Conservation (phyloP, 2,113 vertebrate species). For the Astur gentilis region DNA sequence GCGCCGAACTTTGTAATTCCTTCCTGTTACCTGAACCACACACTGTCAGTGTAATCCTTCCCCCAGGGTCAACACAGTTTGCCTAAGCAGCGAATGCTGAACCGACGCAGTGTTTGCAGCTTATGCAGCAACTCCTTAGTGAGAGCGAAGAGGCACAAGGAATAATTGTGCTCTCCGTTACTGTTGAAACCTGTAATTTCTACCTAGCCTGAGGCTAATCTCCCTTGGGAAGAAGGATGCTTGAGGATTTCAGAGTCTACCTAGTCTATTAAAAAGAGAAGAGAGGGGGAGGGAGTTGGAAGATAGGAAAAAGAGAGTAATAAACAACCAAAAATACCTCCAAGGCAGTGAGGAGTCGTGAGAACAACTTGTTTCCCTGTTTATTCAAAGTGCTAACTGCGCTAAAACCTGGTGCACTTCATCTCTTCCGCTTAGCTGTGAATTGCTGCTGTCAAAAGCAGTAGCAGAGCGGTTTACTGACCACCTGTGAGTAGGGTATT, state of each 20-base stretch:
- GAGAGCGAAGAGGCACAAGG: background rate
- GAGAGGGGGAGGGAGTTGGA: background rate
- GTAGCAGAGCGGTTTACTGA: background rate
- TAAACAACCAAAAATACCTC: slow-evolving; percentile 23
- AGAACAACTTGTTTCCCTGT: background rate
- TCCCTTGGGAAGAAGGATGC: background rate
- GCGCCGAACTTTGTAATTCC: background rate
- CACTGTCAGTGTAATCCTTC: fast-evolving
- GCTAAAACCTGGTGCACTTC: background rate
- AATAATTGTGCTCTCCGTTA: background rate
- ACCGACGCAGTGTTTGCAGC: background rate
- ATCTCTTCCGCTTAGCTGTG: background rate
- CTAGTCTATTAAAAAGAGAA: background rate
- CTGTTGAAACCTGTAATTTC: background rate
- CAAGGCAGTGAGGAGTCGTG: background rate
- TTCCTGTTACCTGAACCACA: background rate
- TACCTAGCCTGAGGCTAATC: background rate
- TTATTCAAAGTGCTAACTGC: background rate
- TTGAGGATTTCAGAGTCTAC: background rate
- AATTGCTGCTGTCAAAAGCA: background rate
- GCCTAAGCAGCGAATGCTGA: background rate
- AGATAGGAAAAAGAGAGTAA: background rate
- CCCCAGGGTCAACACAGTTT: background rate
- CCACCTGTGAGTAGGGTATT: background rate
- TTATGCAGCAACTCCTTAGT: background rate